These are phyloP conservation scores for Agapornis canus DNA, from an alignment of 2,797 vertebrate species.

Conservation along the genomic window DNA sequence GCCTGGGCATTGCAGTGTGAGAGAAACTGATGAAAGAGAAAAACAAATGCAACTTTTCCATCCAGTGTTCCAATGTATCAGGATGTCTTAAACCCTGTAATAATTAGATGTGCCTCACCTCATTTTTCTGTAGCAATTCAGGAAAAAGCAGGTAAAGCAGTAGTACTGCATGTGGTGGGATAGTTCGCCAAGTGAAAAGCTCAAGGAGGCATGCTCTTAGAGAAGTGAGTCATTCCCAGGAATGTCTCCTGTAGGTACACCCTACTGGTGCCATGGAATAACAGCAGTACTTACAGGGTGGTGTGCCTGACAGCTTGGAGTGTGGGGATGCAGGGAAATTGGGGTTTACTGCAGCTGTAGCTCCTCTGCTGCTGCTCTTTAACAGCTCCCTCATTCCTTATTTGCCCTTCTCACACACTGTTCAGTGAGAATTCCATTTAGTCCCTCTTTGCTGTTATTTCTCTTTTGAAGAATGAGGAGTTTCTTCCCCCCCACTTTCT, in stretches of 20 bases:
- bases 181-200: neutral
- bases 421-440: neutral
- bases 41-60: neutral
- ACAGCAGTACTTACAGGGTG: neutral
- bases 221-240: neutral
- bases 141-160: neutral
- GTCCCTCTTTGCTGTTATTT: neutral
- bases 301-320: neutral
- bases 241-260: neutral
- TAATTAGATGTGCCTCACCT: conserved; percentile 4
- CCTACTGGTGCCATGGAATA: neutral
- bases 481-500: rapidly evolving
- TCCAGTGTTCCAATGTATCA: neutral
- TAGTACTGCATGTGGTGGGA: neutral
- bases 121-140: neutral
- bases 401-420: neutral
- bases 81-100: neutral
- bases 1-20: neutral
- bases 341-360: neutral
- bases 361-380: neutral
- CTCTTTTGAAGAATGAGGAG: neutral
- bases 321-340: neutral
- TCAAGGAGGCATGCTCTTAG: neutral
- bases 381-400: neutral
- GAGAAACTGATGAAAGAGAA: neutral